A percentile compares a stretch with the other conserved stretches of the same genome.
Evolutionary conservation across 2,113 vertebrate genomes (phyloP).

Genomic region (Prionailurus bengalensis): DNA sequence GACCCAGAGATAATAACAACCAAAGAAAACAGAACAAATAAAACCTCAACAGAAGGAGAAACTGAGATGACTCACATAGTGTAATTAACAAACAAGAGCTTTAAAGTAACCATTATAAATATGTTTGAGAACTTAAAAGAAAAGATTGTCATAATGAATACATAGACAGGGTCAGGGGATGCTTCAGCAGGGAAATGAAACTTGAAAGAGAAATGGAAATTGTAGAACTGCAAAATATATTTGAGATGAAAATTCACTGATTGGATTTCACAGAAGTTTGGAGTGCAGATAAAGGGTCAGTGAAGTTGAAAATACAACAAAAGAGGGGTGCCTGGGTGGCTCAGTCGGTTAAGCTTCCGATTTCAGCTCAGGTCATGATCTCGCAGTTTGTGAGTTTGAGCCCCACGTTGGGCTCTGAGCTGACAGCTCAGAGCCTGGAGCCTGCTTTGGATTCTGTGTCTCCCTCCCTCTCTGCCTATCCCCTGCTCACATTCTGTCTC

Average conservation of each 20-base stretch:
- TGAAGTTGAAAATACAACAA: conserved; percentile 34
- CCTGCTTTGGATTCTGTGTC: no score
- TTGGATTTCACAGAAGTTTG: not conserved
- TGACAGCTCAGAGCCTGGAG: no score
- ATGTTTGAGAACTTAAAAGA: not conserved
- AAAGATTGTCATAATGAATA: conserved; percentile 11
- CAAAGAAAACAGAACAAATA: not conserved
- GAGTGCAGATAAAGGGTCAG: not conserved
- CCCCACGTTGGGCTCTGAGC: no score
- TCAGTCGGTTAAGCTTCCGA: no score
- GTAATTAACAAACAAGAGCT: not conserved
- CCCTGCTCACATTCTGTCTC: no score
- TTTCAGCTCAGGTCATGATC: no score
- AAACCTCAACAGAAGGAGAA: not conserved
- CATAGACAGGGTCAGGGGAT: not conserved
- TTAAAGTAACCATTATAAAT: conserved; percentile 2
- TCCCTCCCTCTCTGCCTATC: no score
- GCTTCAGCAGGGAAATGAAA: not conserved
- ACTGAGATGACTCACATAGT: not conserved
- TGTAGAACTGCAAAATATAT: not conserved
- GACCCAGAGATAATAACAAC: not conserved
- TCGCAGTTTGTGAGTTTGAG: no score
- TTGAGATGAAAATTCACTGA: conserved; percentile 47
- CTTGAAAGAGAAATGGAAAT: conserved; percentile 25
- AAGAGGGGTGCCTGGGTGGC: not conserved